phyloP scores from a whole-genome alignment of 2,888 invertebrate genomes.

The Apodemia duryi region DNA sequence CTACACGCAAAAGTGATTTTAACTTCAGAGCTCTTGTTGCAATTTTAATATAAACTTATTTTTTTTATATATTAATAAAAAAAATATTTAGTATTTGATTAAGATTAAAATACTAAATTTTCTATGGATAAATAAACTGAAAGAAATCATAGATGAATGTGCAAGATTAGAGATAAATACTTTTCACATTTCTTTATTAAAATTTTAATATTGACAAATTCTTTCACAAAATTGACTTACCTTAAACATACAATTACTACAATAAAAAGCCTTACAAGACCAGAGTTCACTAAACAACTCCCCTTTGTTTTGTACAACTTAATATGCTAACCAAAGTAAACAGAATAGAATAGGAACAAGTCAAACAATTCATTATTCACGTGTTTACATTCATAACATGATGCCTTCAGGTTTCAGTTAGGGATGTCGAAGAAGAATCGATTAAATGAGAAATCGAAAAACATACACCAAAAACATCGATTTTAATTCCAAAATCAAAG shows the following conservation, averaged over 20 bases:
- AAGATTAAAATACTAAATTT: neutral
- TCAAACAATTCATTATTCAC: constrained; percentile 18
- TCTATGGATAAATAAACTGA: too few relatives aligned
- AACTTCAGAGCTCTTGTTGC: neutral
- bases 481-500: neutral
- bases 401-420: constrained; percentile 16
- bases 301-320: constrained; percentile 10
- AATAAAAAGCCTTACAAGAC: constrained; percentile 6
- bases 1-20: neutral
- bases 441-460: neutral
- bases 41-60: neutral
- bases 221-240: too few relatives aligned
- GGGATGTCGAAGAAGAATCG: neutral
- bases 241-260: neutral
- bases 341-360: constrained; percentile 10
- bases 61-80: too few relatives aligned
- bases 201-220: too few relatives aligned
- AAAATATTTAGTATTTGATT: neutral
- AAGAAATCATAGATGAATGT: too few relatives aligned
- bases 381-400: constrained; percentile 20
- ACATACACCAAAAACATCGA: neutral
- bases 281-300: constrained; percentile 10
- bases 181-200: too few relatives aligned
- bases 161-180: too few relatives aligned
- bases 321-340: constrained; percentile 8